Evolutionary conservation across 2,113 vertebrate species (phyloP), one percentile per base, ranked within the genome.

Genomic region (Dicaeum eximium): DNA sequence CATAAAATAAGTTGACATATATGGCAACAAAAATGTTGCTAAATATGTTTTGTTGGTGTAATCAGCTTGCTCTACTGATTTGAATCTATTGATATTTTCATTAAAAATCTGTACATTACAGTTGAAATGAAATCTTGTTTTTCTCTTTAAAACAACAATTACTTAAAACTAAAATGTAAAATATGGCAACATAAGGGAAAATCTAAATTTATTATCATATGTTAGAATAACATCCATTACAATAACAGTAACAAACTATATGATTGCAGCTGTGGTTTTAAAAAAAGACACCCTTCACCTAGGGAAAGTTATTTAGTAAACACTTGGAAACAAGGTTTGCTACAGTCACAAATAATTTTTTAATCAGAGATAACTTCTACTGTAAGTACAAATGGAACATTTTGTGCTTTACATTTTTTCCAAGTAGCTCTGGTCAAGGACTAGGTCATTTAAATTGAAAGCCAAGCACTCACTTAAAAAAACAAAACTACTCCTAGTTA

Each of bases 401-500:
- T 64, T 96, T 72, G 65, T 67, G 33, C 56, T 81, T 81, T 27
- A n/a, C 3, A 5, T 27, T 33, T 75, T 87, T 75, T 57, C 69
- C 24, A 75, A 13, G 48, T 50, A 77, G 5, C 7, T 90, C n/a
- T 66, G 50, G 25, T 61, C 37, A 51, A 80, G 45, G 40, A 82
- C 33, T 60, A 51, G 19, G 40, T 74, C 2, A 48, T 60, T 62
- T 77, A 40, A 88, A 73, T 8, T 60, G 20, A 90, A 66, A 45
- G 14, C 21, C 30, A 73, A 61, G 27, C 42, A 73, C 21, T 57
- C 17, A 17, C 11, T 54, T 84, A 61, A 80, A 74, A 75, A 75
- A 38, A 0, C 0, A 35, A 38, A 61, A 58, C 15, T 1, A 48
- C 10, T 14, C 3, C 5, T 30, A 44, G 7, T n/a, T 31, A 64